These are phyloP conservation scores for Drosophila sproati DNA, from an alignment of 1,140 invertebrate species.

Conservation along the genomic window DNA sequence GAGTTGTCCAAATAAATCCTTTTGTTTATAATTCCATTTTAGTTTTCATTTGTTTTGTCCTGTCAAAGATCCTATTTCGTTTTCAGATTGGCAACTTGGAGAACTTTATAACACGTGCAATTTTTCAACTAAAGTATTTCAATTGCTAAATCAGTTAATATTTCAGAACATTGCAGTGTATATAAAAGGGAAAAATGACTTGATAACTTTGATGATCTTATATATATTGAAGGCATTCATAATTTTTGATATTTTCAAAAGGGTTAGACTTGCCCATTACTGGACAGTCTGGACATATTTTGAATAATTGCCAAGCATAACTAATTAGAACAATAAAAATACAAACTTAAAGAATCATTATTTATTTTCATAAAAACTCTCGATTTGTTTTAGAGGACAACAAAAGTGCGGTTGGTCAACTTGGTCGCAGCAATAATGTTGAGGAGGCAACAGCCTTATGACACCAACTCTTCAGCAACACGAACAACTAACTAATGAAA, in stretches of 20 bases:
- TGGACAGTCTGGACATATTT: neutral
- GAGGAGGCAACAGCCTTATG: slow-evolving; percentile 82
- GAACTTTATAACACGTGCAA: neutral
- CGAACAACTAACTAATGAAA: slow-evolving; percentile 84
- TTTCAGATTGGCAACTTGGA: neutral
- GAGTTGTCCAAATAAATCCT: slow-evolving; percentile 71
- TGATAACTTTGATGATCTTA: no score
- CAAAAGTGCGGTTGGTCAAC: slow-evolving; percentile 43
- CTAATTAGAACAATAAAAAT: neutral
- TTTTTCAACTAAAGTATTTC: no score
- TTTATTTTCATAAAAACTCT: no score
- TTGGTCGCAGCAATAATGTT: slow-evolving; percentile 63
- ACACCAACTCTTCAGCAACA: slow-evolving; percentile 80
- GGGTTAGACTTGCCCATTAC: no score
- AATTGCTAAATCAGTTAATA: no score
- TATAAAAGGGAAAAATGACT: no score
- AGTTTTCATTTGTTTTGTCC: slow-evolving; percentile 34
- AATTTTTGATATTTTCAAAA: no score
- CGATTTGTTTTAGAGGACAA: slow-evolving; percentile 57
- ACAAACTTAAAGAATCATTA: no score
- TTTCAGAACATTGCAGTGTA: no score
- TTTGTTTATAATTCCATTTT: slow-evolving; percentile 64
- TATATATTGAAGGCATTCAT: no score
- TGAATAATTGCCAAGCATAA: neutral
- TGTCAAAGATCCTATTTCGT: neutral